These are phyloP conservation scores for Volucella inanis DNA, from an alignment of 2,888 invertebrate species.

Conservation along the genomic window DNA sequence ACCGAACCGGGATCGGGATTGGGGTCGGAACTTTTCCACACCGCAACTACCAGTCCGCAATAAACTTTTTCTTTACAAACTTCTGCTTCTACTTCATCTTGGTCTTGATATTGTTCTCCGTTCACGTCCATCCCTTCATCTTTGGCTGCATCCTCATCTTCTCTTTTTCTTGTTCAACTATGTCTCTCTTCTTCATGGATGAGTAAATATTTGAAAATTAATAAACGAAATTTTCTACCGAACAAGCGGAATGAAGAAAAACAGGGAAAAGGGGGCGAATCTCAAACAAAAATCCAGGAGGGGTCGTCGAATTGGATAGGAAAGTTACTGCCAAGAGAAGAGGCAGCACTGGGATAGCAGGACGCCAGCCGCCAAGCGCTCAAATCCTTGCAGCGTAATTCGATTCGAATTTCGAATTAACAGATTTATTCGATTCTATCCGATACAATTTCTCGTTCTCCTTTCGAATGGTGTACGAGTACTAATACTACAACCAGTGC, in stretches of 20 bases:
- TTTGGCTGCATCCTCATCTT: neutral
- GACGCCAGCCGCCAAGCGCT: slow-evolving; percentile 1
- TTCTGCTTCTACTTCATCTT: slow-evolving; percentile 22
- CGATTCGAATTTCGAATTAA: slow-evolving; percentile 66
- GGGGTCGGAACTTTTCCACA: slow-evolving; percentile 45
- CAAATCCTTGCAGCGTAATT: slow-evolving; percentile 38
- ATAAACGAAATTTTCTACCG: slow-evolving; percentile 70
- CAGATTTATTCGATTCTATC: slow-evolving; percentile 69
- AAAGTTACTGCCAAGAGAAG: slow-evolving; percentile 14
- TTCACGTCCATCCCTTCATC: slow-evolving; percentile 23
- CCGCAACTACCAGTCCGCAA: slow-evolving; percentile 19
- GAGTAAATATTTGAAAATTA: slow-evolving; percentile 74
- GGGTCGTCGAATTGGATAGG: slow-evolving; percentile 4
- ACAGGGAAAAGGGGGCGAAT: neutral
- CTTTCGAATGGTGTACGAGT: neutral
- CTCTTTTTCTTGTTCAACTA: too few species aligned
- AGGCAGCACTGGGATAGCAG: slow-evolving; percentile 25
- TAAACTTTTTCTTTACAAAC: slow-evolving; percentile 58
- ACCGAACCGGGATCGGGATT: neutral
- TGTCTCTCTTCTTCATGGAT: slow-evolving; percentile 30
- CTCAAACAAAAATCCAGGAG: slow-evolving; percentile 34
- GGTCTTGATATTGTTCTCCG: neutral
- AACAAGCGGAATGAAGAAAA: slow-evolving; percentile 58
- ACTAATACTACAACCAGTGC: neutral
- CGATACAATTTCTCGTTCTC: slow-evolving; percentile 38